phyloP scores from a whole-genome alignment of 2,113 vertebrate species.

The Heterocephalus glaber region DNA sequence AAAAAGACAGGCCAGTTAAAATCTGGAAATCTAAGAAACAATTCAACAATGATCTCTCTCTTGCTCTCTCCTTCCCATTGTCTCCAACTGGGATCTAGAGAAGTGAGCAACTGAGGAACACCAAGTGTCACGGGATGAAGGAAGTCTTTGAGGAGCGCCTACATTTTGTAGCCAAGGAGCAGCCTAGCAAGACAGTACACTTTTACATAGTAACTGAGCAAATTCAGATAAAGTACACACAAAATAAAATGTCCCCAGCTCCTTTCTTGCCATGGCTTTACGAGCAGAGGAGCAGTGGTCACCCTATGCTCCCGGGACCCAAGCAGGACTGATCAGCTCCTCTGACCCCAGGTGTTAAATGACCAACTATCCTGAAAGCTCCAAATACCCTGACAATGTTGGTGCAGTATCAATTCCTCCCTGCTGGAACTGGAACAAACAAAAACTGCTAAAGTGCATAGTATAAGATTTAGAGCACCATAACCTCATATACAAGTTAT shows the following conservation, averaged over 20 bases:
- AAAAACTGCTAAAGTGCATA: neutral
- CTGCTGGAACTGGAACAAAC: neutral
- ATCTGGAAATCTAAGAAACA: neutral
- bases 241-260: neutral
- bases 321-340: neutral
- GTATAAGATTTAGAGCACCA: neutral
- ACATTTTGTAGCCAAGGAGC: neutral
- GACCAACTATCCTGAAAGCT: neutral
- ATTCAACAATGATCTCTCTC: neutral
- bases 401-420: neutral
- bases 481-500: neutral
- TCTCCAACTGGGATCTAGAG: neutral
- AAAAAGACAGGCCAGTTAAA: neutral
- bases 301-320: neutral
- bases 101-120: neutral
- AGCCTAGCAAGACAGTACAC: neutral
- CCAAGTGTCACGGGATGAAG: neutral
- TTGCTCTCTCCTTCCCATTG: neutral
- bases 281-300: neutral
- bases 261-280: neutral
- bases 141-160: neutral
- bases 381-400: neutral
- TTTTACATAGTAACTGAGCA: neutral
- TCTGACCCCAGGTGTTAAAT: neutral
- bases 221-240: neutral